phyloP scores from a whole-genome alignment of 2,888 invertebrate species.

The Acleris literana region DNA sequence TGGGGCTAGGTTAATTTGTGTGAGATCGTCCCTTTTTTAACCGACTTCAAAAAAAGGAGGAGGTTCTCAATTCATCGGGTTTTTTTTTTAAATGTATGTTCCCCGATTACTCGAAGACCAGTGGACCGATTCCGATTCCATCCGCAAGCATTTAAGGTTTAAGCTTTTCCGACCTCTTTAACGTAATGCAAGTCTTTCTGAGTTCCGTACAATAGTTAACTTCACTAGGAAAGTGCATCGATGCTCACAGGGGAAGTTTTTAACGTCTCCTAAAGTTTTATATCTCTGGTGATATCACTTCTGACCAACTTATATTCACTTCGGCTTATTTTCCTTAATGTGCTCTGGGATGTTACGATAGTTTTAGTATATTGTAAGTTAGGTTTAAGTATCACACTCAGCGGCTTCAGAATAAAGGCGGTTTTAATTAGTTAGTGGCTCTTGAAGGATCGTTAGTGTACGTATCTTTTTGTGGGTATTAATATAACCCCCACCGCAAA shows the following conservation, averaged over 20 bases:
- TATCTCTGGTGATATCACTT: conserved; percentile 17
- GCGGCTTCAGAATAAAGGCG: background rate
- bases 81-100: no score
- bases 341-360: conserved; percentile 1
- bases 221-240: conserved; percentile 4
- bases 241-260: conserved; percentile 8
- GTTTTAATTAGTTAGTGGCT: background rate
- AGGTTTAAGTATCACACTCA: background rate
- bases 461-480: no score
- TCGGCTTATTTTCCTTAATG: conserved; percentile 11
- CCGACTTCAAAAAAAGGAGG: no score
- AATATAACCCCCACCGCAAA: no score
- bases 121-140: no score
- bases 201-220: background rate
- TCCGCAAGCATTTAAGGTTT: no score
- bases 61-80: no score
- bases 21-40: no score
- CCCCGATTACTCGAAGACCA: no score
- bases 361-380: conserved; percentile 4
- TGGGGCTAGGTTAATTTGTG: no score
- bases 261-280: conserved; percentile 12
- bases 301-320: conserved; percentile 18
- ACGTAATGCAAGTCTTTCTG: background rate
- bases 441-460: no score
- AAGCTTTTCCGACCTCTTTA: no score